Evolutionary conservation across 2,888 invertebrate species (phyloP).

Genomic region (Temnothorax ravouxi): DNA sequence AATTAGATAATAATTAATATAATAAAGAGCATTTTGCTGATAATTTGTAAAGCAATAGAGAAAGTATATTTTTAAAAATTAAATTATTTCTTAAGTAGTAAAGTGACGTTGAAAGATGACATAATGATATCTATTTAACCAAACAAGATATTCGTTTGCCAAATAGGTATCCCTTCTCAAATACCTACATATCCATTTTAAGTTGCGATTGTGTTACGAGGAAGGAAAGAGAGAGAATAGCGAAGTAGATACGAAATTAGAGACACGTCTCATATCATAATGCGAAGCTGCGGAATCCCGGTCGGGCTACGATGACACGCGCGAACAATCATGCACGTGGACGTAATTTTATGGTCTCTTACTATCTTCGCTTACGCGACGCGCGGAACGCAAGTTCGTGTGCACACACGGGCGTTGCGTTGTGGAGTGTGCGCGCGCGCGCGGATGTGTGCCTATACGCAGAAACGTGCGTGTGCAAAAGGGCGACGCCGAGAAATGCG

Average conservation of each 20-base stretch:
- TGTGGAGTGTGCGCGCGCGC: too few relatives aligned
- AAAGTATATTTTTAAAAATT: background rate
- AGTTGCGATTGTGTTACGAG: background rate
- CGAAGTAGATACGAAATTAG: background rate
- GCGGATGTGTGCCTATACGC: background rate
- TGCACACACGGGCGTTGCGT: background rate
- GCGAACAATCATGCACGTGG: conserved; percentile 18
- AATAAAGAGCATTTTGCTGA: background rate
- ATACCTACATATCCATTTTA: background rate
- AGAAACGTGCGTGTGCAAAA: conserved; percentile 21
- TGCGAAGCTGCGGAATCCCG: background rate
- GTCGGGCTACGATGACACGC: conserved; percentile 3
- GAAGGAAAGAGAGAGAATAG: background rate
- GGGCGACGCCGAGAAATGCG: conserved; percentile 61
- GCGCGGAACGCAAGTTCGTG: background rate
- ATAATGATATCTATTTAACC: background rate
- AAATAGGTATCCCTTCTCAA: too few relatives aligned
- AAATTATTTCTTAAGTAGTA: background rate
- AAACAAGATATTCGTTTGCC: background rate
- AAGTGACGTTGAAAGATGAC: background rate
- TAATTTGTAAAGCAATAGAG: background rate
- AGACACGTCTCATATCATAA: background rate
- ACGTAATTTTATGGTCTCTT: conserved; percentile 36
- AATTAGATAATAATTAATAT: background rate
- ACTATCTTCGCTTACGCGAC: conserved; percentile 26